Percentiles rank a stretch among this genome's conserved stretches.
Conservation (phyloP, 2,888 invertebrate genomes). For the Ypsolopha sequella region DNA sequence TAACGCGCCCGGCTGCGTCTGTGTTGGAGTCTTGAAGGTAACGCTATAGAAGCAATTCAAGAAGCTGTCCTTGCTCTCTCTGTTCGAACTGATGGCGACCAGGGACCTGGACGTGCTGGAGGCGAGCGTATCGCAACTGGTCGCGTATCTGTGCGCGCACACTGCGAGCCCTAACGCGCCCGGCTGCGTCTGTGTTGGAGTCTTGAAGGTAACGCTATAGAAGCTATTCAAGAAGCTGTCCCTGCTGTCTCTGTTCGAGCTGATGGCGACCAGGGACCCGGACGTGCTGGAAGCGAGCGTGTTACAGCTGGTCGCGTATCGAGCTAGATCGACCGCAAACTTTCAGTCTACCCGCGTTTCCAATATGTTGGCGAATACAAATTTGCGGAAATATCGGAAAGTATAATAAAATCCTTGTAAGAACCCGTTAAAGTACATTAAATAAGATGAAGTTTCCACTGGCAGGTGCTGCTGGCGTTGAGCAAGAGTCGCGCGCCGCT, state of each 20-base stretch:
- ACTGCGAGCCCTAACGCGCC: slow-evolving; percentile 45
- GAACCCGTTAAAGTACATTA: no score
- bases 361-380: no score
- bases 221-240: slow-evolving; percentile 81
- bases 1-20: slow-evolving; percentile 57
- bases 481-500: slow-evolving; percentile 77
- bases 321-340: no score
- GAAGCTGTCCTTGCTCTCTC: slow-evolving; percentile 84
- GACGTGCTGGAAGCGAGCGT: slow-evolving; percentile 86
- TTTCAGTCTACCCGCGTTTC: no score
- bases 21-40: slow-evolving; percentile 56
- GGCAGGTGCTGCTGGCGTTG: slow-evolving; percentile 78
- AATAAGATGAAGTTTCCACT: slow-evolving; percentile 53
- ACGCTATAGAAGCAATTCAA: slow-evolving; percentile 56
- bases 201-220: slow-evolving; percentile 38
- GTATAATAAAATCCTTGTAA: no score
- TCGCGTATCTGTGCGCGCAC: slow-evolving; percentile 76
- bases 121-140: slow-evolving; percentile 84
- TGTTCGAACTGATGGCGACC: slow-evolving; percentile 86
- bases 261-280: slow-evolving; percentile 86
- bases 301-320: slow-evolving; percentile 83
- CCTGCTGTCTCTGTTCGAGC: slow-evolving; percentile 83
- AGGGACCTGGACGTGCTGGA: slow-evolving; percentile 85
- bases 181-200: slow-evolving; percentile 59
- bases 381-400: no score